Percentiles rank a stretch among this genome's conserved stretches.
Evolutionary conservation across 2,888 invertebrate genomes (phyloP).

Genomic region (Lacanobia wlatinum): DNA sequence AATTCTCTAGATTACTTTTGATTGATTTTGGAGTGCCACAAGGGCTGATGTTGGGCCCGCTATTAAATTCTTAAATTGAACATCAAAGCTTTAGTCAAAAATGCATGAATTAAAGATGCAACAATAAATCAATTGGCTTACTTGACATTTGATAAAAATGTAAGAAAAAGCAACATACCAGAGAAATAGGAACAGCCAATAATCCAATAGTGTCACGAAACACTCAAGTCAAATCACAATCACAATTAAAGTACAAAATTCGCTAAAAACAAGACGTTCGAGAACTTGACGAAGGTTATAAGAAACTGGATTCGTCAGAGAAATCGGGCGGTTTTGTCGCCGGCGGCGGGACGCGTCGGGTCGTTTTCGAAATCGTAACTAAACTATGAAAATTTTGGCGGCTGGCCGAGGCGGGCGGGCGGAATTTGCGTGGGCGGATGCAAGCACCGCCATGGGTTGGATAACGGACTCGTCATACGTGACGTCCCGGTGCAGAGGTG

Average conservation of each 20-base stretch:
- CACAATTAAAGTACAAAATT: constrained; percentile 74
- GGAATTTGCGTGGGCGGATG: constrained; percentile 87
- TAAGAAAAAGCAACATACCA: constrained; percentile 72
- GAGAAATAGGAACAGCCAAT: constrained; percentile 66
- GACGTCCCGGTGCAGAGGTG: constrained; percentile 89
- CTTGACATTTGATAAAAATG: constrained; percentile 7
- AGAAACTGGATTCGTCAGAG: constrained; percentile 84
- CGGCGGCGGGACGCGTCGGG: constrained; percentile 91
- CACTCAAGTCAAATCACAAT: constrained; percentile 81
- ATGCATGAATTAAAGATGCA: neutral
- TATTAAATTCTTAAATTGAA: constrained; percentile 3
- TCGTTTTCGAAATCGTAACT: constrained; percentile 91
- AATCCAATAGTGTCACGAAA: constrained; percentile 82
- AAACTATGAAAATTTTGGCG: constrained; percentile 90
- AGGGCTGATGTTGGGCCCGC: constrained; percentile 52
- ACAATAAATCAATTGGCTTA: neutral
- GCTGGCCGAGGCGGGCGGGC: constrained; percentile 86
- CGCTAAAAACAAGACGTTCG: constrained; percentile 74
- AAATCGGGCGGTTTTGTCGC: constrained; percentile 85
- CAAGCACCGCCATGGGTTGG: constrained; percentile 82
- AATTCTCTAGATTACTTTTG: constrained; percentile 36
- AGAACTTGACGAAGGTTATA: constrained; percentile 84
- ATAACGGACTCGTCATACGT: constrained; percentile 84
- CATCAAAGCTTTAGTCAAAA: constrained; percentile 5
- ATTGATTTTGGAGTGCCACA: constrained; percentile 51